Base-by-base conservation (phyloP, 2,797 vertebrate genomes). In the Gobionotothen gibberifrons region DNA sequence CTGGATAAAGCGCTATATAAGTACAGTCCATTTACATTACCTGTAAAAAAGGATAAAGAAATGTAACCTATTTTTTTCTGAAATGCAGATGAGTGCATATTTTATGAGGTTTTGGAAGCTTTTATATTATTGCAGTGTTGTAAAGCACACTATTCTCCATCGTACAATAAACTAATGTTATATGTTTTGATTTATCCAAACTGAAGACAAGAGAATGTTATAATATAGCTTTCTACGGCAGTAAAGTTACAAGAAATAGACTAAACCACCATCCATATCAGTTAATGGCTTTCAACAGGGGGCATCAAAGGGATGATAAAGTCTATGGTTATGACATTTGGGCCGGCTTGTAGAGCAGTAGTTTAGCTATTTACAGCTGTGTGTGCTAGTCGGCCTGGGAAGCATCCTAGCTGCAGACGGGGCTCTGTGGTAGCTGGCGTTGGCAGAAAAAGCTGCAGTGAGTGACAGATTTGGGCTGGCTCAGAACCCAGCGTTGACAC, bases 401-500 rank as follows among this genome's bases (percentile, higher is more conserved):
- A 70, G 64, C 63, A 65, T 82, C 80, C 67, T 65, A 71, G 80
- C 83, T 73, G 76, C 83, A 76, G 73, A 78, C 73, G 43, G 61
- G 68, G 54, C 69, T 71, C 51, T 32, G 77, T 42, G 85, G 89
- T 72, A 80, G 88, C 88, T 84, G 66, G 80, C 44, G 61, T 82
- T 80, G 74, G 79, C 89, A 90, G 78, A 87, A 91, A 84, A 82
- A 70, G 71, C 85, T 89, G 88, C 89, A 82, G 82, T 77, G 82
- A 89, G 64, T 85, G 85, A 89, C 88, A 91, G 69, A 87, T 91
- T 89, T 82, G 78, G 88, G 81, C 78, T 79, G 63, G 66, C 71
- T 79, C 46, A 75, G 75, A 77, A 79, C 79, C 81, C 70, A 47
- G 69, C 17, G 19, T 49, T 52, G 80, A 89, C 64, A 66, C 59